A percentile compares a stretch with the other conserved stretches of the same genome.
These are phyloP conservation scores for Machaerirhynchus nigripectus DNA, from an alignment of 2,113 vertebrate genomes.

Conservation along the genomic window DNA sequence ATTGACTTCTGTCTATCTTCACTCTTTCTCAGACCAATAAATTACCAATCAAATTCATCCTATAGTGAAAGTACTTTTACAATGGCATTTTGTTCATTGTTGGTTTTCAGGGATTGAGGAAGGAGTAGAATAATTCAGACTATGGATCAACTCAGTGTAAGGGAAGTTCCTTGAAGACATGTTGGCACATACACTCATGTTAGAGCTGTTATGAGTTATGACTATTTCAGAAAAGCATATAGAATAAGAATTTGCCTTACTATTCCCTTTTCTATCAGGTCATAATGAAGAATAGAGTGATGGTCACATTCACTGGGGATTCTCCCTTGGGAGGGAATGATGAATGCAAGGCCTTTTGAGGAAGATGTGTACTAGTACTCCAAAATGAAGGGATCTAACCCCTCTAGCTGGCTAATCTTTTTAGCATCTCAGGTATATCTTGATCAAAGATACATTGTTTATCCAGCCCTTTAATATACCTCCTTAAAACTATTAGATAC, in stretches of 20 bases:
- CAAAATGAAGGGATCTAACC: not conserved
- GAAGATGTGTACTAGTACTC: not conserved
- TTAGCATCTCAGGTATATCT: not conserved
- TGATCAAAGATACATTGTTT: not conserved
- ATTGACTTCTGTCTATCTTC: not conserved
- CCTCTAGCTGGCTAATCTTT: not conserved
- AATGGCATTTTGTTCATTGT: not conserved
- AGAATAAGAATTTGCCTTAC: not conserved
- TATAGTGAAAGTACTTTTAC: not conserved
- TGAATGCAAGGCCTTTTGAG: not conserved
- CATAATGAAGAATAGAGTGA: not conserved
- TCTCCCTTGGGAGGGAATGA: not conserved
- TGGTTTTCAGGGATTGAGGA: not conserved
- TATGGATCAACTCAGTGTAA: not conserved
- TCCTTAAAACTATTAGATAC: not conserved
- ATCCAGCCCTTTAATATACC: not conserved
- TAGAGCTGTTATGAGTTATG: not conserved
- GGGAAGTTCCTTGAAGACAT: not conserved
- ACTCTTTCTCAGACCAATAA: not conserved
- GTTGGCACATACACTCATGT: not conserved
- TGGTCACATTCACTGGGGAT: not conserved
- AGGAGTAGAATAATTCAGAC: not conserved
- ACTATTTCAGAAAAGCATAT: not conserved
- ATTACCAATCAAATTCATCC: not conserved
- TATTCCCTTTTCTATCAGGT: not conserved